Evolutionary conservation across 2,797 vertebrate species (phyloP).

Genomic region (Delichon dasypus): DNA sequence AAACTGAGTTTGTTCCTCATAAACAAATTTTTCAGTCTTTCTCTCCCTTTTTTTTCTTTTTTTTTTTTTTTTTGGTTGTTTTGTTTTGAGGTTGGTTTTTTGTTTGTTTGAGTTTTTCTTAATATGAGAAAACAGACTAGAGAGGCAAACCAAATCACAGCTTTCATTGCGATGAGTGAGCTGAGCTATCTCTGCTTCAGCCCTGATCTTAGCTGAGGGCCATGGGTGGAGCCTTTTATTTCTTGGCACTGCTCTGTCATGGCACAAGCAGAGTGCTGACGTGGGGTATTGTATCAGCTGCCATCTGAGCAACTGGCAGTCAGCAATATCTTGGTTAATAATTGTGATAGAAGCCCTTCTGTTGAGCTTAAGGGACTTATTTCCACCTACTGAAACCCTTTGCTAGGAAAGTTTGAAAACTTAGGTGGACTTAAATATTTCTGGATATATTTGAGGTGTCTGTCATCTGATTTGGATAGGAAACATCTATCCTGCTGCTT

Average conservation of each 20-base stretch:
- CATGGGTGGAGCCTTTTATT: constrained; percentile 37
- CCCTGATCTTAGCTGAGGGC: constrained; percentile 42
- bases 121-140: background rate
- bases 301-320: constrained; percentile 10
- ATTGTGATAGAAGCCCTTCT: background rate
- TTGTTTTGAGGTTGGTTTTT: background rate
- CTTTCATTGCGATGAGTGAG: background rate
- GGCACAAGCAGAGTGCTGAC: background rate
- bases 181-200: background rate
- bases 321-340: background rate
- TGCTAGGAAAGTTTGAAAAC: background rate
- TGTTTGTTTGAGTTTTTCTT: background rate
- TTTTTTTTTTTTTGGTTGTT: background rate
- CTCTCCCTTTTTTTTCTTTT: accelerated
- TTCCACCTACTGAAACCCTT: background rate
- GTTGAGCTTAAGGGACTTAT: background rate
- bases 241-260: constrained; percentile 7
- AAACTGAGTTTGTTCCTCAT: background rate
- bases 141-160: background rate
- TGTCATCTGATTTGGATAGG: background rate
- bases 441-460: background rate
- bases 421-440: background rate
- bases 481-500: background rate
- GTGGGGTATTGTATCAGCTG: background rate
- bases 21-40: background rate